phyloP scores from a whole-genome alignment of 2,113 vertebrate genomes.

The Pteropus alecto region DNA sequence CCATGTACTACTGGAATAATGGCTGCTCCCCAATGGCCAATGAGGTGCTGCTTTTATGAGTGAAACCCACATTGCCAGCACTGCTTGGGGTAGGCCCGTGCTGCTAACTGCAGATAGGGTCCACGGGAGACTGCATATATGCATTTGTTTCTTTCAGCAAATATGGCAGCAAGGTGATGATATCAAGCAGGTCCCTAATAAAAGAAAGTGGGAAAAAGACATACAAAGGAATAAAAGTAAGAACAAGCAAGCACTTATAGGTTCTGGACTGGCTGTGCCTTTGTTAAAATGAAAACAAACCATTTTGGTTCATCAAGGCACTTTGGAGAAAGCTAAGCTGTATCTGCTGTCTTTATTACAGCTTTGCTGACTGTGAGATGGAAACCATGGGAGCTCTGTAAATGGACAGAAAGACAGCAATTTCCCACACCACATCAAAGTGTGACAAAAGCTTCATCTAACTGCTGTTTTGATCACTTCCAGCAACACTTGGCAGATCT shows the following conservation, averaged over 20 bases:
- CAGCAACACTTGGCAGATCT: not conserved
- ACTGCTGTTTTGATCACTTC: not conserved
- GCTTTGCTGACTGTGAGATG: conserved; percentile 9
- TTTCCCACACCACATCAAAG: not conserved
- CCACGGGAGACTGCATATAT: conserved; percentile 52
- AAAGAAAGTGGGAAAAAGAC: conserved; percentile 55
- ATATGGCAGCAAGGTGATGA: conserved; percentile 75
- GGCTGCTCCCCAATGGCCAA: conserved; percentile 53
- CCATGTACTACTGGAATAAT: not conserved
- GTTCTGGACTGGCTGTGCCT: not conserved
- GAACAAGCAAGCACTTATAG: not conserved
- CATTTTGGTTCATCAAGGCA: conserved; percentile 33
- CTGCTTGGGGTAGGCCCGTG: conserved; percentile 32
- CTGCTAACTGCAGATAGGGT: conserved; percentile 66
- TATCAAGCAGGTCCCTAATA: conserved; percentile 64
- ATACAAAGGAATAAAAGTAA: not conserved
- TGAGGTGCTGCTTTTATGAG: conserved; percentile 66
- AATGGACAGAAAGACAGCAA: not conserved
- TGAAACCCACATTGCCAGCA: conserved; percentile 4
- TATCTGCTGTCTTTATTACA: conserved; percentile 24
- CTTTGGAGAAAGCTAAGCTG: conserved; percentile 32
- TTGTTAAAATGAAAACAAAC: conserved; percentile 31
- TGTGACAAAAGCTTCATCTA: not conserved
- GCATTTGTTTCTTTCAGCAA: conserved; percentile 74
- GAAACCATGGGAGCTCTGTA: not conserved